Evolutionary conservation across 2,113 vertebrate species (phyloP).

Genomic region (Toxotes chatareus): DNA sequence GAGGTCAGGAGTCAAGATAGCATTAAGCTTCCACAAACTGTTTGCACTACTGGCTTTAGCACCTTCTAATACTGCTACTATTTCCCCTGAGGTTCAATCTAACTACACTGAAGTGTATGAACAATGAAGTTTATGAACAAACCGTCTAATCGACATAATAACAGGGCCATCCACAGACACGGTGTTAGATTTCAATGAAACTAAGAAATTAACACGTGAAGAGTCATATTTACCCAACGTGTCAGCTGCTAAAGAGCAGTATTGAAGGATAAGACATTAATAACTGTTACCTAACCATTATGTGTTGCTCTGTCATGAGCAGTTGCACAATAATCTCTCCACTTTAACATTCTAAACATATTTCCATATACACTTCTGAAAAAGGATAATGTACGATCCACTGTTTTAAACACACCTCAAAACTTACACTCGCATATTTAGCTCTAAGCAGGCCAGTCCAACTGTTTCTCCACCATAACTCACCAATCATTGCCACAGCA

Average conservation of each 20-base stretch:
- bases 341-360: background rate
- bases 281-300: background rate
- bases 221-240: background rate
- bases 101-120: no score
- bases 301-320: conserved; percentile 1
- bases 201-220: background rate
- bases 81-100: background rate
- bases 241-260: background rate
- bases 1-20: conserved; percentile 5
- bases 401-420: conserved; percentile 5
- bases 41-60: background rate
- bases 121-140: background rate
- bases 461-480: conserved; percentile 20
- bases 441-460: conserved; percentile 11
- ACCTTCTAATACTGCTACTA: background rate
- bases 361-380: background rate
- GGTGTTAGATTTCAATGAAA: background rate
- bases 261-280: background rate
- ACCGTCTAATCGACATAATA: background rate
- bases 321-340: background rate
- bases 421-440: background rate
- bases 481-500: conserved; percentile 47
- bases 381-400: background rate
- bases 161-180: background rate
- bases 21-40: background rate